Base-by-base conservation (phyloP, 2,113 vertebrate genomes). In the Triplophysa dalaica region DNA sequence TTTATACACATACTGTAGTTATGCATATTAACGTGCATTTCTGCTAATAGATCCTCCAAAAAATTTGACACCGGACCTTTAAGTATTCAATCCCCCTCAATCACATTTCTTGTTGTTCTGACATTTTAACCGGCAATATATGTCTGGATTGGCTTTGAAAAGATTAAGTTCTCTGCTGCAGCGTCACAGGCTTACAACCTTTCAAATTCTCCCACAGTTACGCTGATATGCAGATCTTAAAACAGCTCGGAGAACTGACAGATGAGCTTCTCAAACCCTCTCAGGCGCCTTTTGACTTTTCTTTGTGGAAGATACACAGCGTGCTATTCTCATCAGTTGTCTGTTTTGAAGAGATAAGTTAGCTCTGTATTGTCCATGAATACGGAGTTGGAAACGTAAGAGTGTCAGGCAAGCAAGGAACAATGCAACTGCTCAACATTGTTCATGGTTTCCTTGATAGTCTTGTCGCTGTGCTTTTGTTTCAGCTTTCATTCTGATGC, bases 71-170 rank as follows among this genome's bases (percentile, higher is more conserved):
- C 33, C 1, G 6, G 33, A 38, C 33, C 33, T 38, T 38, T 38
- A 38, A 38, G 33, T 38, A 38, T 38, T 38, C 33, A 38, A 5
- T 38, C 7, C 33, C 13, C 60, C 24, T 61, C 62, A 1, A 43
- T 9, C 72, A 74, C 56, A 17, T 38, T 62, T 43, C 54, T 56
- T 62, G n/a, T 72, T 74, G 43, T 62, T 41, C n/a, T 61, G 8
- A 60, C 56, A 26, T 74, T 74, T 61, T 62, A 74, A 62, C 43
- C n/a, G 45, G 38, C 56, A 60, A 61, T 45, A 61, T 43, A 26
- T 24, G 56, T 61, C 21, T 74, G 13, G 45, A 8, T 74, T 61
- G 56, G 41, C 13, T 60, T 60, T 5, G 22, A 43, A 22, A 21
- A 72, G 52, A 72, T 72, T 33, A 61, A 61, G 33, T 61, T 21